phyloP scores from a whole-genome alignment of 2,888 invertebrate species.

The Mycalesis mineus region DNA sequence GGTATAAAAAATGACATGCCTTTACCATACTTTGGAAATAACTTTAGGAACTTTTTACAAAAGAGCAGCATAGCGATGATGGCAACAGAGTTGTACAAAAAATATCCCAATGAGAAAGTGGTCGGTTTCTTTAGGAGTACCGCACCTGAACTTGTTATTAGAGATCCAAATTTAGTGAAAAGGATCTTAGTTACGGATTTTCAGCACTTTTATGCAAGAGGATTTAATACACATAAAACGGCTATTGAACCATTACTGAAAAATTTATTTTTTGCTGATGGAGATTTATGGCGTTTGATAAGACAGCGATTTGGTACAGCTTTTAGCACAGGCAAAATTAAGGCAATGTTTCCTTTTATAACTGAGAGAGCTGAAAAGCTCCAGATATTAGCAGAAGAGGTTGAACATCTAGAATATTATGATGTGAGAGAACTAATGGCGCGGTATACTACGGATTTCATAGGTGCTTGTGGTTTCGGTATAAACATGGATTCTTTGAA shows the following conservation, averaged over 20 bases:
- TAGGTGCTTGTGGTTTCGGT: slow-evolving; percentile 66
- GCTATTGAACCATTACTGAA: slow-evolving; percentile 58
- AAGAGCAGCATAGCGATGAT: slow-evolving; percentile 56
- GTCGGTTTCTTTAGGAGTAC: slow-evolving; percentile 59
- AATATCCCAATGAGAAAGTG: slow-evolving; percentile 59
- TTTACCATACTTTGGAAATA: slow-evolving; percentile 53
- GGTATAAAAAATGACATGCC: slow-evolving; percentile 60
- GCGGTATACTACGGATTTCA: slow-evolving; percentile 66
- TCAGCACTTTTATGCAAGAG: slow-evolving; percentile 55
- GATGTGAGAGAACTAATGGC: slow-evolving; percentile 66
- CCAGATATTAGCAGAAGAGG: slow-evolving; percentile 50
- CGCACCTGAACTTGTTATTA: slow-evolving; percentile 53
- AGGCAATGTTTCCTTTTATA: slow-evolving; percentile 66
- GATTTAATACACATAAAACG: slow-evolving; percentile 51
- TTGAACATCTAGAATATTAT: slow-evolving; percentile 46
- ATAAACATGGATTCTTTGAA: slow-evolving; percentile 58
- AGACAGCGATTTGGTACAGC: slow-evolving; percentile 62
- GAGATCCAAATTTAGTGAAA: slow-evolving; percentile 62
- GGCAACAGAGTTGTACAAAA: slow-evolving; percentile 52
- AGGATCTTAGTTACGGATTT: slow-evolving; percentile 59
- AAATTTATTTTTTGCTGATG: slow-evolving; percentile 65
- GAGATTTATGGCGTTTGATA: slow-evolving; percentile 61
- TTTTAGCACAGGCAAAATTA: slow-evolving; percentile 63
- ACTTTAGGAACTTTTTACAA: slow-evolving; percentile 50
- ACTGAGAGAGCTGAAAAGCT: slow-evolving; percentile 59